A percentile compares a stretch with the other conserved stretches of the same genome.
Conservation (phyloP, 2,888 invertebrate species). For the Drosophila tripunctata region DNA sequence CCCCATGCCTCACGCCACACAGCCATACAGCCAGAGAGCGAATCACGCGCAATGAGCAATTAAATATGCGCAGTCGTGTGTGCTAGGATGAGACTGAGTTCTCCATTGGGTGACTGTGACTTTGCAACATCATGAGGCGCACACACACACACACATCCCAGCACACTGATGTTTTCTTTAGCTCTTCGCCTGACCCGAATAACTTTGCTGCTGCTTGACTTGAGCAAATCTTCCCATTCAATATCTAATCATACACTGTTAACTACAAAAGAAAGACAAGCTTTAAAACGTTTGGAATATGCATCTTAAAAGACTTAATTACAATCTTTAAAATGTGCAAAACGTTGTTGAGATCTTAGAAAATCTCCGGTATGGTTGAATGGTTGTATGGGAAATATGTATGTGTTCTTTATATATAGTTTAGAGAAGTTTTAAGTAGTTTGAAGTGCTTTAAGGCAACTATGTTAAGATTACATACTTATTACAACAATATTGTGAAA, state of each 20-base stretch:
- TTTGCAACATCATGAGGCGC: constrained; percentile 46
- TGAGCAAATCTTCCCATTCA: background rate
- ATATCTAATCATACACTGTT: background rate
- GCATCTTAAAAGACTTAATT: too few relatives aligned
- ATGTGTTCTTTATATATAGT: too few relatives aligned
- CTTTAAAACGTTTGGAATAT: too few relatives aligned
- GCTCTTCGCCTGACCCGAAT: constrained; percentile 37
- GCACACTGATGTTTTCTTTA: constrained; percentile 43
- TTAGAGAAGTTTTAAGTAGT: too few relatives aligned
- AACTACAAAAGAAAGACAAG: too few relatives aligned
- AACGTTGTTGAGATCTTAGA: too few relatives aligned
- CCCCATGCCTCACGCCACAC: background rate
- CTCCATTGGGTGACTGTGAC: constrained; percentile 39
- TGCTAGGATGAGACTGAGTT: constrained; percentile 48
- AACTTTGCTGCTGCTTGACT: constrained; percentile 3
- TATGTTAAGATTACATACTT: too few relatives aligned
- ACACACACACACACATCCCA: background rate
- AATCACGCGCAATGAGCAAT: constrained; percentile 77
- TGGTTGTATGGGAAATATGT: too few relatives aligned
- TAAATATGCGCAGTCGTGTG: constrained; percentile 78
- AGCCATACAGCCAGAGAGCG: constrained; percentile 4
- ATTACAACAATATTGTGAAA: too few relatives aligned
- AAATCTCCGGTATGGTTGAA: too few relatives aligned
- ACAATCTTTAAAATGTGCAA: too few relatives aligned
- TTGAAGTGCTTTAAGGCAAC: too few relatives aligned